phyloP scores from a whole-genome alignment of 2,113 vertebrate genomes.

The Lepus europaeus region DNA sequence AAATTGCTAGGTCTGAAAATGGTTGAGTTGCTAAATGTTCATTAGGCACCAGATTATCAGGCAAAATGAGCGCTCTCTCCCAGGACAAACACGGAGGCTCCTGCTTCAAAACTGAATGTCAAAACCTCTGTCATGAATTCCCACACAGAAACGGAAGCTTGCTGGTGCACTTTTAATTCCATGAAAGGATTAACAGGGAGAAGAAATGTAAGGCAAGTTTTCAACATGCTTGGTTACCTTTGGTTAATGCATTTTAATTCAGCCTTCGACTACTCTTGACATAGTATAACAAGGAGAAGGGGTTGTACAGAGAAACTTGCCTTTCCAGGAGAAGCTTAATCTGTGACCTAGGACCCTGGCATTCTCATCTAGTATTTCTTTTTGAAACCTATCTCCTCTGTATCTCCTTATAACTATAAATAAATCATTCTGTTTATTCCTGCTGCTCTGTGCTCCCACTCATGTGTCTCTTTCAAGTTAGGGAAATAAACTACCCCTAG shows the following conservation, averaged over 20 bases:
- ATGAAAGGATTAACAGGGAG: constrained; percentile 44
- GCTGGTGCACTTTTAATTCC: constrained; percentile 49
- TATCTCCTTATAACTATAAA: neutral
- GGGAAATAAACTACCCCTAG: constrained; percentile 21
- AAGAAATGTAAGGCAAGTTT: constrained; percentile 39
- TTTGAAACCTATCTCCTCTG: neutral
- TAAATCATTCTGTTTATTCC: neutral
- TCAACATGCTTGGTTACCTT: neutral
- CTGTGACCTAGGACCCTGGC: neutral
- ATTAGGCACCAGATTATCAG: constrained; percentile 25
- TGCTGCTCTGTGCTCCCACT: constrained; percentile 44
- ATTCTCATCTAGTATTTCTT: constrained; percentile 4
- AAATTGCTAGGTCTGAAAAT: constrained; percentile 12
- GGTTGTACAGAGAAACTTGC: neutral
- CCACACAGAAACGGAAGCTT: constrained; percentile 47
- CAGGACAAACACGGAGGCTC: neutral
- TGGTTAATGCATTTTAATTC: constrained; percentile 63
- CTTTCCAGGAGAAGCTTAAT: constrained; percentile 26
- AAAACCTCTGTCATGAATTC: constrained; percentile 40
- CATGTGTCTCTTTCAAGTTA: constrained; percentile 14
- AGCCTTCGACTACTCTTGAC: constrained; percentile 37
- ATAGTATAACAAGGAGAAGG: constrained; percentile 32
- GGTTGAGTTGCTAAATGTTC: constrained; percentile 23
- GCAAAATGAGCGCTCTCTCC: constrained; percentile 33
- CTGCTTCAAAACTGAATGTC: constrained; percentile 51